Conservation (phyloP, 2,797 vertebrate genomes). For the Pseudochaenichthys georgianus region DNA sequence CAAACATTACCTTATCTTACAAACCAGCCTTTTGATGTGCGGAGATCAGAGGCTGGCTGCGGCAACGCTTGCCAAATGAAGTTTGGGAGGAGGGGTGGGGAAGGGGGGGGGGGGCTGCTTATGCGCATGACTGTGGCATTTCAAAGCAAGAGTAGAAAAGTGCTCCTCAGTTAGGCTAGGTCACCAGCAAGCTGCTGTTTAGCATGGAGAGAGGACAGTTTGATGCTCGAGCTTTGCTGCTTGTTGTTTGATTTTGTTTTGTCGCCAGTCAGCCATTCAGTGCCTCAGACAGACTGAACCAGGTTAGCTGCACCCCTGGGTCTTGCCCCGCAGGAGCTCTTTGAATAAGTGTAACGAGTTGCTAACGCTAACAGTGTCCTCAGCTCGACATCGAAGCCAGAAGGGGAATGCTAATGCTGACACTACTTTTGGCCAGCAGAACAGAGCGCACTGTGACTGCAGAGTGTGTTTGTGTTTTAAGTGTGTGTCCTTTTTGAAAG, state of each 20-base stretch:
- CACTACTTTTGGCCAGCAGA: slow-evolving; percentile 20
- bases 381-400: slow-evolving; percentile 32
- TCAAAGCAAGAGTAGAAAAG: slow-evolving; percentile 90
- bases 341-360: slow-evolving; percentile 36
- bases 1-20: slow-evolving; percentile 98
- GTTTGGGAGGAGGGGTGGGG: slow-evolving; percentile 77
- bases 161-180: slow-evolving; percentile 88
- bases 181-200: slow-evolving; percentile 86
- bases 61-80: slow-evolving; percentile 92
- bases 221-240: slow-evolving; percentile 47
- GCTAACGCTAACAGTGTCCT: slow-evolving; percentile 60
- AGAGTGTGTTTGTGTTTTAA: background rate
- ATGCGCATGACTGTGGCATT: slow-evolving; percentile 89
- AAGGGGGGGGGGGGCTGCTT: slow-evolving; percentile 60
- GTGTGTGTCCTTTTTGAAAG: slow-evolving; percentile 38
- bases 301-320: slow-evolving; percentile 55
- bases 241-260: slow-evolving; percentile 50
- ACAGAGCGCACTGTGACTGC: slow-evolving; percentile 27
- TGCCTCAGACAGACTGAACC: slow-evolving; percentile 47
- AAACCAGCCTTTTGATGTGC: slow-evolving; percentile 97
- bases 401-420: slow-evolving; percentile 54
- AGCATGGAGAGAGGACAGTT: slow-evolving; percentile 80
- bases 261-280: slow-evolving; percentile 30
- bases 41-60: slow-evolving; percentile 93
- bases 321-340: slow-evolving; percentile 44